Percentiles rank a stretch among this genome's conserved stretches.
phyloP scores from a whole-genome alignment of 2,113 vertebrate species.

The Upupa epops region DNA sequence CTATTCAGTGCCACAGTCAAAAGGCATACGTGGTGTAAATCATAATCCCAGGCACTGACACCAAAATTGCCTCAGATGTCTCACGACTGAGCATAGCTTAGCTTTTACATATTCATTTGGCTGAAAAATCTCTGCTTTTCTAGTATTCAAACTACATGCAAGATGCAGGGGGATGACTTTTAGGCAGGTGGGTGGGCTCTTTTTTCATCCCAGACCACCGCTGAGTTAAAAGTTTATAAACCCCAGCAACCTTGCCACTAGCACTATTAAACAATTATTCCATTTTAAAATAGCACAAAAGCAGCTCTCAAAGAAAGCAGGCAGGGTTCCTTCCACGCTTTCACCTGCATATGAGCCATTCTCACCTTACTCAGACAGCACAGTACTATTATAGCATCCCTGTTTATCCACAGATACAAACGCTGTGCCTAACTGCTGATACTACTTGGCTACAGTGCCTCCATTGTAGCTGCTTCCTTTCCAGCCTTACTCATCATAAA shows the following conservation, averaged over 20 bases:
- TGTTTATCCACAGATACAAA: neutral
- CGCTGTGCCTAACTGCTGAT: neutral
- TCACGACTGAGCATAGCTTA: neutral
- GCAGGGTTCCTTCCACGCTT: neutral
- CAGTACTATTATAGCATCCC: accelerated
- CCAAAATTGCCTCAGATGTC: conserved; percentile 16
- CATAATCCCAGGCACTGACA: neutral
- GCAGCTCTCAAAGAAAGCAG: neutral
- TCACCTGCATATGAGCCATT: neutral
- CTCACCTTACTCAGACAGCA: neutral
- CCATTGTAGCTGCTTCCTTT: neutral
- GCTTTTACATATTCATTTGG: conserved; percentile 27
- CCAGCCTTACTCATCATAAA: neutral
- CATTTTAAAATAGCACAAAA: conserved; percentile 31
- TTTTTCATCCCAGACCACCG: neutral
- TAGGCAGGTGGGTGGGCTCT: neutral
- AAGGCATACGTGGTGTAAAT: conserved; percentile 3
- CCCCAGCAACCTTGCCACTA: neutral
- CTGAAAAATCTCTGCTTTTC: neutral
- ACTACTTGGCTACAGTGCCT: neutral
- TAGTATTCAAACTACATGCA: conserved; percentile 1
- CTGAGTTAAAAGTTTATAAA: conserved; percentile 35
- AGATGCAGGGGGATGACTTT: neutral
- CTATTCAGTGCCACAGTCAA: neutral
- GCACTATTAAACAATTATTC: neutral